Base-by-base conservation (phyloP, 2,888 invertebrate species). In the Lasioglossum marginatum region DNA sequence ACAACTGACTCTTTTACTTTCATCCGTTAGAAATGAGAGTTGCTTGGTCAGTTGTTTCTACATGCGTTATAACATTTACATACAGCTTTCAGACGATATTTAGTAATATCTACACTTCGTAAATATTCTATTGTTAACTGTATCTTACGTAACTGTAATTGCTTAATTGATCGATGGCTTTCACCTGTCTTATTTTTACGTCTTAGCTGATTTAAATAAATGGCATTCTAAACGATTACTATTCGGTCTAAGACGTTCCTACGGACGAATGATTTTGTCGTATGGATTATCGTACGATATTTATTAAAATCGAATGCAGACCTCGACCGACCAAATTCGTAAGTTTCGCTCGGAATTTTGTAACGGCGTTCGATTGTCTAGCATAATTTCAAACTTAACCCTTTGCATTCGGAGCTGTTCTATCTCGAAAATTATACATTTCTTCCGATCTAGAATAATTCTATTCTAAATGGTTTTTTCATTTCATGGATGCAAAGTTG, bases 71-170 rank as follows among this genome's bases (percentile, higher is more conserved):
- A 63, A 70, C 40, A 45, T 75, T 81, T 70, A 70, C 81, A 66
- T 68, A n/a, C n/a, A 74, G 71, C 66, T 68, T 71, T 66, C 34
- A n/a, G 48, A 70, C 60, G 27, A 74, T 77, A 79, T 57, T 82
- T 27, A 52, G 37, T 71, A 48, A 76, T 86, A 86, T 85, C 86
- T 85, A 86, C 79, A 86, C 14, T 37, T 85, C 23, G 71, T 68
- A 73, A 71, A 77, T 78, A 78, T 77, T 79, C 45, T 86, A 77
- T 37, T 40, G 40, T n/a, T 60, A 72, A n/a, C n/a, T 71, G 8
- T 73, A 71, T 23, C 68, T 79, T 85, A 79, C 31, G 68, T 57
- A 76, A 72, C 23, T 31, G 19, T 45, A 57, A 63, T 81, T 45
- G 19, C 66, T 16, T 79, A 52, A 27, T 34, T 14, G 72, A 57